These are phyloP conservation scores for Thereva unica DNA, from an alignment of 2,888 invertebrate species.

Conservation along the genomic window DNA sequence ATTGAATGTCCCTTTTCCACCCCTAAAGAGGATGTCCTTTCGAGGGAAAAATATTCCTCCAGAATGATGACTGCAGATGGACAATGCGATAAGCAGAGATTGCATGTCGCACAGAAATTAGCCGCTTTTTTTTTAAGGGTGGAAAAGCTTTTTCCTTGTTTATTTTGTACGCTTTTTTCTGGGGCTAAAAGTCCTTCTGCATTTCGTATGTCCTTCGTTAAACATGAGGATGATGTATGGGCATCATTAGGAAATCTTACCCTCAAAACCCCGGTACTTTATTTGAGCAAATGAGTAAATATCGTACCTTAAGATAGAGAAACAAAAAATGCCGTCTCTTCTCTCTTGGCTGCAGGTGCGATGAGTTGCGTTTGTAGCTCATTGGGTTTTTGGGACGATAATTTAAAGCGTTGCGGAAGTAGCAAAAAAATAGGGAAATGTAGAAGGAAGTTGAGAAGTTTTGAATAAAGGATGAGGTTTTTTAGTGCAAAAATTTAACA, in stretches of 20 bases:
- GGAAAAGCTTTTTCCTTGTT: slow-evolving; percentile 1
- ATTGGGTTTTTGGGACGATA: slow-evolving; percentile 17
- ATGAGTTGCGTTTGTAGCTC: slow-evolving; percentile 19
- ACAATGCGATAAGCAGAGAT: slow-evolving; percentile 21
- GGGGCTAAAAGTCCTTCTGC: background rate
- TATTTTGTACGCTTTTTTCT: background rate
- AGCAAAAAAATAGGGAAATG: too few relatives aligned
- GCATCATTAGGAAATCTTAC: slow-evolving; percentile 6
- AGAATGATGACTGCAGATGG: slow-evolving; percentile 8
- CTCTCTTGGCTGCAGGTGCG: background rate
- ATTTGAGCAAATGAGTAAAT: slow-evolving; percentile 18
- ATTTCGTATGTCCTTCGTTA: background rate
- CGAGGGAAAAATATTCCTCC: slow-evolving; percentile 2
- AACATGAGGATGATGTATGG: slow-evolving; percentile 10
- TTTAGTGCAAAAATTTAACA: too few relatives aligned
- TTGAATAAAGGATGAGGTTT: too few relatives aligned
- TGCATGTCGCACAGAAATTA: slow-evolving; percentile 26
- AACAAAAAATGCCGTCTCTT: slow-evolving; percentile 9
- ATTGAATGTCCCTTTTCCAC: slow-evolving; percentile 6
- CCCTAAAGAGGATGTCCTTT: background rate
- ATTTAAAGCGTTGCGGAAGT: too few relatives aligned
- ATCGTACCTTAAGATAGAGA: background rate
- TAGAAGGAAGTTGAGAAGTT: too few relatives aligned
- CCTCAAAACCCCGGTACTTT: background rate
- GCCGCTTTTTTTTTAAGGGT: slow-evolving; percentile 7